Evolutionary conservation across 2,888 invertebrate species (phyloP), one percentile per base, ranked within the genome.

Genomic region (Ectemnius continuus): DNA sequence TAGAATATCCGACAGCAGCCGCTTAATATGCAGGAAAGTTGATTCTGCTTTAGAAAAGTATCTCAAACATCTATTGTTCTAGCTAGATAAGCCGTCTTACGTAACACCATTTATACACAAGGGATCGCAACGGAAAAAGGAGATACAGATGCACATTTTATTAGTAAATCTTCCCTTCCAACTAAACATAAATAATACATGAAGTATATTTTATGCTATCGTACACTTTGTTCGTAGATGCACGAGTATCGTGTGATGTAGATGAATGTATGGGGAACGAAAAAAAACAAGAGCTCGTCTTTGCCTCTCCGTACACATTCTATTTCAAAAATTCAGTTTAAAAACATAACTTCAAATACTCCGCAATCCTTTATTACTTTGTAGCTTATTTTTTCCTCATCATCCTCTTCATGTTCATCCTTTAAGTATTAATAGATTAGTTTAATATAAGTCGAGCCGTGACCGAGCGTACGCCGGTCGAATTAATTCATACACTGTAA

Each of bases 321-420:
- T 90, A 90, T 90, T 90, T 90, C 88, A 87, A 89, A 89, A 89
- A 88, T 88, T 89, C 86, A 88, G 86, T 88, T 89, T 87, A 89
- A 89, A 90, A 90, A 89, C 89, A 88, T 86, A 90, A 90, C 89
- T 89, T 86, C 86, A 83, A 89, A 87, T 88, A 88, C 86, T 88
- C 85, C 86, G 85, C 86, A 87, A 88, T 88, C 87, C 86, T 81
- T 86, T 86, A 87, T 88, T 88, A 89, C 85, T 88, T 85, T 87
- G 86, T 86, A 88, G 86, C 84, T 86, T 86, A 84, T 83, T 85
- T 85, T 84, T 82, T 85, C 84, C 82, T 85, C 84, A 77, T 86
- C 84, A 78, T 88, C 86, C 79, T 87, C 85, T 79, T 85, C 82
- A 64, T 84, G 80, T 83, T 80, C 83, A 73, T 85, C 79, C 79